Conservation (phyloP, 2,797 vertebrate genomes). For the Menidia menidia region DNA sequence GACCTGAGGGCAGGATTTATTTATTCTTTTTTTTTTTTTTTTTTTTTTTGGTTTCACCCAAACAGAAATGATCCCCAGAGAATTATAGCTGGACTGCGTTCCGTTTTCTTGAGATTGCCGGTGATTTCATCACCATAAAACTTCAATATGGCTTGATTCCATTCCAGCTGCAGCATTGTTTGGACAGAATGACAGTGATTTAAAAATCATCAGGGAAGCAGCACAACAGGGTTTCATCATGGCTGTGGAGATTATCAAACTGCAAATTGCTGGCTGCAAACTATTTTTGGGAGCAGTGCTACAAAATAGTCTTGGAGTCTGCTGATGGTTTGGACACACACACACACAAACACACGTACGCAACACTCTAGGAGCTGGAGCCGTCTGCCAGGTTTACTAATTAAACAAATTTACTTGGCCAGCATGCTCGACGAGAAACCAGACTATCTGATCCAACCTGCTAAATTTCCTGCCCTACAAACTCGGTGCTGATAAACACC, state of each 20-base stretch:
- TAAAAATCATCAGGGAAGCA: slow-evolving; percentile 64
- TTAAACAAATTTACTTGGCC: slow-evolving; percentile 81
- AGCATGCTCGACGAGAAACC: slow-evolving; percentile 62
- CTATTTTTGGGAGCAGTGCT: slow-evolving; percentile 59
- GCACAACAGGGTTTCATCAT: slow-evolving; percentile 72
- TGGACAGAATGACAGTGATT: slow-evolving; percentile 72
- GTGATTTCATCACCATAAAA: slow-evolving; percentile 75
- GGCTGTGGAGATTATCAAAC: slow-evolving; percentile 60
- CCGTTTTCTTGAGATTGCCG: slow-evolving; percentile 64
- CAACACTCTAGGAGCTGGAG: slow-evolving; percentile 60
- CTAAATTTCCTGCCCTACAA: slow-evolving; percentile 59
- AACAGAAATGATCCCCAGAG: slow-evolving; percentile 45
- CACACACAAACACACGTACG: slow-evolving; percentile 38
- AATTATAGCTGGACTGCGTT: slow-evolving; percentile 42
- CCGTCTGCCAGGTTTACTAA: slow-evolving; percentile 79
- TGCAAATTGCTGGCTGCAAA: slow-evolving; percentile 60
- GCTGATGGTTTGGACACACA: slow-evolving; percentile 54
- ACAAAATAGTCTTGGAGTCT: slow-evolving; percentile 59
- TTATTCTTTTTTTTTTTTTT: neutral
- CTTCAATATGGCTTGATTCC: slow-evolving; percentile 57
- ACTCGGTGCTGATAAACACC: slow-evolving; percentile 21
- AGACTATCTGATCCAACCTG: slow-evolving; percentile 65
- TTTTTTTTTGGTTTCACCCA: slow-evolving; percentile 8
- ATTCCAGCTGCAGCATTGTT: slow-evolving; percentile 65
- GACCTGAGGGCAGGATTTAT: slow-evolving; percentile 10